Base-by-base conservation (phyloP, 2,797 vertebrate species). In the Poecilia picta region DNA sequence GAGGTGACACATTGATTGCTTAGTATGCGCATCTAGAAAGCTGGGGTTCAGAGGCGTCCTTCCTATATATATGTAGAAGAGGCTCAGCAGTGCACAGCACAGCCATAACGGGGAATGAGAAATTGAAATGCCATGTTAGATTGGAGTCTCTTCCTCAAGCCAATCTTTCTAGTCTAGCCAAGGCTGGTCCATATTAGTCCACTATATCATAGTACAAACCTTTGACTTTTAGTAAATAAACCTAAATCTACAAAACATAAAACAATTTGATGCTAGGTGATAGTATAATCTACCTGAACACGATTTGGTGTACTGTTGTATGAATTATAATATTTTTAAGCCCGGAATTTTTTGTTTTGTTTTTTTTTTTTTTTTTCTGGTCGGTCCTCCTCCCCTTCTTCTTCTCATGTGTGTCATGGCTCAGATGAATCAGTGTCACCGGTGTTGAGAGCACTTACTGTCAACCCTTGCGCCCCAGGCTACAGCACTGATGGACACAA, bases 361-460 rank as follows among this genome's bases (percentile, higher is more conserved):
- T 81, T 79, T 75, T 39, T 41, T 41, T 41, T 41, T 41, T 59
- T 83, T 62, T 81, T 82, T 78, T 74, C 84, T 84, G 72, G 72
- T 72, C 16, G 68, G 72, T 82, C 85, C 77, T 53, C 84, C 85
- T 74, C 25, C 55, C 28, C 86, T 81, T 86, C 81, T 79, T 85
- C 86, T 81, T 81, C 93, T 92, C 93, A 92, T 95, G 91, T 95
- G 94, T 95, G 95, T 96, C 95, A 95, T 92, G 93, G 93, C 93
- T 92, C 91, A 93, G 93, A 96, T 96, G 96, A 96, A 96, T 96
- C 95, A 96, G 95, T 95, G 95, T 96, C 96, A 96, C 92, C 89
- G 83, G 93, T 96, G 96, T 96, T 95, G 96, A 96, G 95, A 96
- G 96, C 95, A 96, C 95, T 96, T 96, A 96, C 95, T 96, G 96